A percentile compares a stretch with the other conserved stretches of the same genome.
Evolutionary conservation across 2,888 invertebrate genomes (phyloP).

Genomic region (Chrysina gloriosa): DNA sequence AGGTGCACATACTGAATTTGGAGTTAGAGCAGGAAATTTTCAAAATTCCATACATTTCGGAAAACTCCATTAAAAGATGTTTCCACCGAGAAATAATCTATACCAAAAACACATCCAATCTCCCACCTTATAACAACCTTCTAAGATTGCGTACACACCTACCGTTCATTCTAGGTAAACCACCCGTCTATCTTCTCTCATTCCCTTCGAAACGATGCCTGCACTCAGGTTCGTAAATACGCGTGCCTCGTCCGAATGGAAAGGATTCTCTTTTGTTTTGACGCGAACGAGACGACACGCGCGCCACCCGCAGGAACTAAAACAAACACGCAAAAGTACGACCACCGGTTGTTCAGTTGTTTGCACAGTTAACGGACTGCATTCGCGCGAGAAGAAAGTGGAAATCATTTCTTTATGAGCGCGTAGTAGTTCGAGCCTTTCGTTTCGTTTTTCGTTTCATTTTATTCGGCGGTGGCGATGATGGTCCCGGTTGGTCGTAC

Average conservation of each 20-base stretch:
- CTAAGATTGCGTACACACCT: no score
- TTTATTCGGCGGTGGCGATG: not conserved
- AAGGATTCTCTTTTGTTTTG: conserved; percentile 15
- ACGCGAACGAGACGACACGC: conserved; percentile 1
- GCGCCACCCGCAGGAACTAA: conserved; percentile 4
- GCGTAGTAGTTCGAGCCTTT: not conserved
- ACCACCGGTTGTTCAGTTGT: conserved; percentile 1
- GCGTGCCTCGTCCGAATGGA: not conserved
- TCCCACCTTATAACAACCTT: no score
- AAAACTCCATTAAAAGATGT: no score
- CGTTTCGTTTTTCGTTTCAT: not conserved
- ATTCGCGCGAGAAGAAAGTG: conserved; percentile 14
- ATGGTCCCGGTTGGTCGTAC: not conserved
- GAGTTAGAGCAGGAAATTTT: no score
- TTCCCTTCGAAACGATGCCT: no score
- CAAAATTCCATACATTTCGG: no score
- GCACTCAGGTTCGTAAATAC: not conserved
- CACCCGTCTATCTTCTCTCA: no score
- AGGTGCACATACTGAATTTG: no score
- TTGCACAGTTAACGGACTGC: conserved; percentile 19
- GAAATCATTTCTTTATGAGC: conserved; percentile 19
- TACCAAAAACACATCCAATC: no score
- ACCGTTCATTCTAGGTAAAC: no score
- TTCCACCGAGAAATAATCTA: no score
- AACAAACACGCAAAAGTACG: not conserved